Evolutionary conservation across 2,888 invertebrate species (phyloP).

Genomic region (Ochlodes sylvanus): DNA sequence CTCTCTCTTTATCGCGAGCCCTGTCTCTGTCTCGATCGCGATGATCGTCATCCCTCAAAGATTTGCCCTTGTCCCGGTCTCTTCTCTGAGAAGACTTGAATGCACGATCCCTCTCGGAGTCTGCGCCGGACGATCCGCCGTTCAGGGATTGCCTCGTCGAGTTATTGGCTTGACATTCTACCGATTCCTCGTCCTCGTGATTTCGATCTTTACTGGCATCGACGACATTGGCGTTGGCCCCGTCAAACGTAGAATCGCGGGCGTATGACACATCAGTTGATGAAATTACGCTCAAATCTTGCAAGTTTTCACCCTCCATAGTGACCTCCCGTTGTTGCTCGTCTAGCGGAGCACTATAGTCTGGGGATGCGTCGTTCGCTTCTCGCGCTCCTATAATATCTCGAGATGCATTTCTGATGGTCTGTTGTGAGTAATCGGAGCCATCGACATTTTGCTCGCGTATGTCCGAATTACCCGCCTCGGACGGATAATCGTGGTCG

Average conservation of each 20-base stretch:
- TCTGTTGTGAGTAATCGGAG: constrained; percentile 72
- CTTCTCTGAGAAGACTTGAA: constrained; percentile 69
- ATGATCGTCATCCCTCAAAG: constrained; percentile 60
- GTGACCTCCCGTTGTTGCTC: constrained; percentile 82
- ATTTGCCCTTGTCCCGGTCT: constrained; percentile 66
- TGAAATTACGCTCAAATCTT: constrained; percentile 71
- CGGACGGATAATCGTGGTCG: constrained; percentile 72
- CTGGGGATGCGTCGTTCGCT: constrained; percentile 55
- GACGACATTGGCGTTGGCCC: constrained; percentile 65
- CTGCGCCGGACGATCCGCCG: constrained; percentile 72
- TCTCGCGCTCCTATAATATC: constrained; percentile 63
- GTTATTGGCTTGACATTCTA: constrained; percentile 60
- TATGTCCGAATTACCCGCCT: constrained; percentile 64
- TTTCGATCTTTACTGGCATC: constrained; percentile 58
- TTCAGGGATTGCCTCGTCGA: constrained; percentile 66
- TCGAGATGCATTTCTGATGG: constrained; percentile 58
- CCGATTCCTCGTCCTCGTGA: constrained; percentile 63
- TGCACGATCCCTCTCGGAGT: constrained; percentile 73
- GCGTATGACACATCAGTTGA: constrained; percentile 66
- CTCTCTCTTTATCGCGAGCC: constrained; percentile 58
- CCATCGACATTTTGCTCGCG: constrained; percentile 77
- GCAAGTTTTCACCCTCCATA: constrained; percentile 86
- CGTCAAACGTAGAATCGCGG: constrained; percentile 81
- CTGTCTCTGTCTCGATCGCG: constrained; percentile 50
- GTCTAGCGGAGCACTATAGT: constrained; percentile 58